phyloP scores from a whole-genome alignment of 2,113 vertebrate species.

The Cyphomyrus discorhynchus region DNA sequence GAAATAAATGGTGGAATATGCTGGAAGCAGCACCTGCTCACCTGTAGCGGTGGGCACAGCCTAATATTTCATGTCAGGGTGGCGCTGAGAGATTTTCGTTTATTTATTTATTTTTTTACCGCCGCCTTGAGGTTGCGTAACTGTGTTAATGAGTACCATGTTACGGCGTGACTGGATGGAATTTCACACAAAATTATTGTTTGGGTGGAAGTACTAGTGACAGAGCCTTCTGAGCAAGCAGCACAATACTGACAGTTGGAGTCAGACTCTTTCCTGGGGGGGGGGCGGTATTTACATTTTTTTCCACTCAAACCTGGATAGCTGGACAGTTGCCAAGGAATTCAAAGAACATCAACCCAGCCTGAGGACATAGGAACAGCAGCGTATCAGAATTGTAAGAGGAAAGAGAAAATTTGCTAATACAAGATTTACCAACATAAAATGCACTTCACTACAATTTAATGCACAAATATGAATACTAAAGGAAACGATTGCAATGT shows the following conservation, averaged over 20 bases:
- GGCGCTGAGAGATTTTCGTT: background rate
- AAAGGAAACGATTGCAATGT: background rate
- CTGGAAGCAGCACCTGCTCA: background rate
- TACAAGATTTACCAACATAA: background rate
- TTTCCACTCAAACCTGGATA: background rate
- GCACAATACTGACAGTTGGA: background rate
- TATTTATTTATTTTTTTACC: background rate
- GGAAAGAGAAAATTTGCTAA: background rate
- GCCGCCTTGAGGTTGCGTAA: background rate
- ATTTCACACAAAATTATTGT: background rate
- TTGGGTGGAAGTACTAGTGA: background rate
- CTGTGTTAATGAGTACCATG: background rate
- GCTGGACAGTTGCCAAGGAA: background rate
- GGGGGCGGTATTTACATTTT: background rate
- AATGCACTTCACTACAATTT: background rate
- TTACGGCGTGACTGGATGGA: background rate
- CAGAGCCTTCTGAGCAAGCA: background rate
- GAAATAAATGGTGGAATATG: background rate
- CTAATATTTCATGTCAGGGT: background rate
- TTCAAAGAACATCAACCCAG: background rate
- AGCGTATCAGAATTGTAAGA: background rate
- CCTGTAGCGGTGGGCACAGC: background rate
- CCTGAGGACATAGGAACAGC: background rate
- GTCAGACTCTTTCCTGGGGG: background rate
- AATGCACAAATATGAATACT: background rate